Evolutionary conservation across 2,797 vertebrate genomes (phyloP).

Genomic region (Graptemys geographica): DNA sequence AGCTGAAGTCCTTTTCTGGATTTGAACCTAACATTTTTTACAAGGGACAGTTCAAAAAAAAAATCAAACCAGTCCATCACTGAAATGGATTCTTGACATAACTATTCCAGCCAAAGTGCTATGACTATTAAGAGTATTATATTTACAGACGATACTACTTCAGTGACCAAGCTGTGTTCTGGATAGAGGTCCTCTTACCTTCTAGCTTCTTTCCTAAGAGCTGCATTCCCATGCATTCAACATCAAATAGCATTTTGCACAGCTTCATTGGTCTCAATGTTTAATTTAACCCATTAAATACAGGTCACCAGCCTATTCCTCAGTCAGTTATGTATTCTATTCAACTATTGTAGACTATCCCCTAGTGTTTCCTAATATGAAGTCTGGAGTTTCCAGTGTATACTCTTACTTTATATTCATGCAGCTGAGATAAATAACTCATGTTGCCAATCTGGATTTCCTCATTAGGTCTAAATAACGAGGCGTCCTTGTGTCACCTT

Average conservation of each 20-base stretch:
- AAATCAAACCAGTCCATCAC: neutral
- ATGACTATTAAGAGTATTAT: neutral
- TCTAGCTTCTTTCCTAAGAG: slow-evolving; percentile 9
- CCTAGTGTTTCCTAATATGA: neutral
- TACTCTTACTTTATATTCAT: slow-evolving; percentile 48
- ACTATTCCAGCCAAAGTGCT: neutral
- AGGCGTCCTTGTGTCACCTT: too few species aligned
- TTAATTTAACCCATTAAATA: neutral
- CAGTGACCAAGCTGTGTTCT: neutral
- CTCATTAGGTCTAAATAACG: slow-evolving; percentile 65
- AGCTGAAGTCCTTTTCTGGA: neutral
- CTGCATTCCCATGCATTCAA: neutral
- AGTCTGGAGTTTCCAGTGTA: neutral
- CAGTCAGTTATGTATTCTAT: slow-evolving; percentile 36
- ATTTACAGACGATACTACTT: neutral
- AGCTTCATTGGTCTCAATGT: neutral
- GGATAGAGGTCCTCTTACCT: neutral
- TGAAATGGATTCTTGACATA: neutral
- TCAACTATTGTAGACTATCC: slow-evolving; percentile 37
- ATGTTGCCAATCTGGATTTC: slow-evolving; percentile 72
- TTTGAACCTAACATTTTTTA: neutral
- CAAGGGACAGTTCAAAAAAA: neutral
- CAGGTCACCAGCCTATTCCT: slow-evolving; percentile 19
- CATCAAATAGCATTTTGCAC: neutral
- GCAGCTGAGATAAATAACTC: slow-evolving; percentile 77